Conservation (phyloP, 2,888 invertebrate species). For the Cloeon dipterum region DNA sequence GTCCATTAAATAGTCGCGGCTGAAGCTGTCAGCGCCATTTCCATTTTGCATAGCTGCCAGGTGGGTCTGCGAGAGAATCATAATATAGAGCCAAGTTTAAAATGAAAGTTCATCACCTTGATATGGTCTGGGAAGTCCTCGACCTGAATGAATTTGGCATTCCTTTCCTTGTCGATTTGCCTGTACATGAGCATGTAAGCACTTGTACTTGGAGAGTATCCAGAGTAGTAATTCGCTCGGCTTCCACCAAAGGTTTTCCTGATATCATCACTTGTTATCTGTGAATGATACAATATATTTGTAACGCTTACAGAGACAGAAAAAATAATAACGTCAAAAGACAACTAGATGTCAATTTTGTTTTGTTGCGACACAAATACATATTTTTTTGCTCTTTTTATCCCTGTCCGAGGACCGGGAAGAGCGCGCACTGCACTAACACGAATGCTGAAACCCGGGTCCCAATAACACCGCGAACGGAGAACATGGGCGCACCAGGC, state of each 20-base stretch:
- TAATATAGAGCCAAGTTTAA: neutral
- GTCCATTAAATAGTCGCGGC: conserved; percentile 33
- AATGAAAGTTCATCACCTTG: conserved; percentile 15
- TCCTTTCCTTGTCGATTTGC: conserved; percentile 38
- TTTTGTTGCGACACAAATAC: no score
- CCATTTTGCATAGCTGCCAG: conserved; percentile 36
- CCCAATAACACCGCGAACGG: no score
- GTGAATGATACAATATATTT: no score
- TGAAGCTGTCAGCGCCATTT: conserved; percentile 35
- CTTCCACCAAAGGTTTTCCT: conserved; percentile 58
- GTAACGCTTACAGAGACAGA: no score
- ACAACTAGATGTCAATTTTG: no score
- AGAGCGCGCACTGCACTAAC: no score
- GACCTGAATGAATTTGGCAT: conserved; percentile 33
- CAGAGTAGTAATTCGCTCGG: conserved; percentile 42
- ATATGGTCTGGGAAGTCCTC: conserved; percentile 58
- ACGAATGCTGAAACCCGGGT: no score
- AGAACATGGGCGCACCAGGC: no score
- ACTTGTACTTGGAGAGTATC: conserved; percentile 59
- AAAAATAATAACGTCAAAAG: no score
- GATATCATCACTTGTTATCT: conserved; percentile 62
- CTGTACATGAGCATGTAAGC: conserved; percentile 85
- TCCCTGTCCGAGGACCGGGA: no score
- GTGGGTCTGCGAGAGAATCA: conserved; percentile 21
- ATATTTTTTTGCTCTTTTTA: no score